Conservation (phyloP, 2,113 vertebrate genomes). For the Scatophagus argus region DNA sequence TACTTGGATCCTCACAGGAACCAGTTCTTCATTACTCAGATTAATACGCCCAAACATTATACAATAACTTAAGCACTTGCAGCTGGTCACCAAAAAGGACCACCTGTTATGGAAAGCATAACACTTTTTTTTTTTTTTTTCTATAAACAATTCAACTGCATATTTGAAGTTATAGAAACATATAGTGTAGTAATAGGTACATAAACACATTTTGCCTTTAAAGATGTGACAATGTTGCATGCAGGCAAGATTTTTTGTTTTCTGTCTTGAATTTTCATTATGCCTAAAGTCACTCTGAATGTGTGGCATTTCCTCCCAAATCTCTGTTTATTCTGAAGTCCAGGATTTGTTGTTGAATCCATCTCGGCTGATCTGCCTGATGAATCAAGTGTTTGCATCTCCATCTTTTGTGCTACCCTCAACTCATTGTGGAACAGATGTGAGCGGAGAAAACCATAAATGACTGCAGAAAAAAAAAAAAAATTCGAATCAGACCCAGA, state of each 20-base stretch:
- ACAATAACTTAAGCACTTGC: not conserved
- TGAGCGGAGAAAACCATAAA: slow-evolving; percentile 25
- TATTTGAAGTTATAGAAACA: not conserved
- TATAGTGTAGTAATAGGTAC: too few relatives aligned
- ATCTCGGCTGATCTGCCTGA: slow-evolving; percentile 30
- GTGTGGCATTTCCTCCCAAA: not conserved
- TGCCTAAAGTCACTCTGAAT: not conserved
- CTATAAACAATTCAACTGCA: too few relatives aligned
- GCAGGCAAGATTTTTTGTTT: not conserved
- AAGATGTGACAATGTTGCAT: not conserved
- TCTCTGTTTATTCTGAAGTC: slow-evolving; percentile 21
- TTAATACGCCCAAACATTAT: not conserved
- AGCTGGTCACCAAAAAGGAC: not conserved
- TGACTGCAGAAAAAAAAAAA: not conserved
- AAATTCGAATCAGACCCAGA: slow-evolving; percentile 11
- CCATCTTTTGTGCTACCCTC: slow-evolving; percentile 25
- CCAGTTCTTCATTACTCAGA: not conserved
- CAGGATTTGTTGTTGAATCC: slow-evolving; percentile 21
- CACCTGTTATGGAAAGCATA: not conserved
- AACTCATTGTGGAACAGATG: slow-evolving; percentile 17
- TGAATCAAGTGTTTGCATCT: slow-evolving; percentile 24
- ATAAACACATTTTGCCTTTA: too few relatives aligned
- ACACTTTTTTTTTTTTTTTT: too few relatives aligned
- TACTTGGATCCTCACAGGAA: slow-evolving; percentile 14
- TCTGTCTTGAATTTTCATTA: not conserved